Conservation (phyloP, 2,797 vertebrate species). For the Gymnoscopelus braueri region DNA sequence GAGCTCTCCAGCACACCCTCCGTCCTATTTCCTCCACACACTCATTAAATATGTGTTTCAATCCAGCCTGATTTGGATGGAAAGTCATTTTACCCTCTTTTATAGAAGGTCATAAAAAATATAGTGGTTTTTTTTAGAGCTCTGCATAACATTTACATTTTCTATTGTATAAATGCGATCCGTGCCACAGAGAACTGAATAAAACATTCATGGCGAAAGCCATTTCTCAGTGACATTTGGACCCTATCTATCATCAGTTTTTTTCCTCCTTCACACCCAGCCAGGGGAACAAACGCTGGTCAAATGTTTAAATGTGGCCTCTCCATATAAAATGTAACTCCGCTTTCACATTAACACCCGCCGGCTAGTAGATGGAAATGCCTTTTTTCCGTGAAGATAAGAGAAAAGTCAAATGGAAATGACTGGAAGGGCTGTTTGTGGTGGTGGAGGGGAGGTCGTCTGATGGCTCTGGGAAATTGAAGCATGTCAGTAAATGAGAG, state of each 20-base stretch:
- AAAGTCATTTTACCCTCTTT: constrained; percentile 77
- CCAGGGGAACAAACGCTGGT: constrained; percentile 77
- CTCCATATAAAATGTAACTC: constrained; percentile 78
- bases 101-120: constrained; percentile 82
- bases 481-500: constrained; percentile 80
- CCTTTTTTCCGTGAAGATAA: constrained; percentile 74
- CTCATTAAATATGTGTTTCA: constrained; percentile 74
- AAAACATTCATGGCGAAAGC: constrained; percentile 82
- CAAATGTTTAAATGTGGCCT: constrained; percentile 81
- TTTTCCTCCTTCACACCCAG: constrained; percentile 66
- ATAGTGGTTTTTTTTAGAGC: constrained; percentile 68
- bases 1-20: constrained; percentile 22
- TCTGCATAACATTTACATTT: constrained; percentile 83
- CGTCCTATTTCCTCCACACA: constrained; percentile 51
- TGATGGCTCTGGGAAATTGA: constrained; percentile 77
- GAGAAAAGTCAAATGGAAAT: constrained; percentile 85
- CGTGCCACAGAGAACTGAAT: constrained; percentile 68
- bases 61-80: constrained; percentile 75
- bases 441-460: constrained; percentile 54
- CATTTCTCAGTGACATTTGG: constrained; percentile 83
- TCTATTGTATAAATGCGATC: constrained; percentile 81
- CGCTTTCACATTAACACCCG: constrained; percentile 78
- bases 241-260: constrained; percentile 80
- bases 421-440: constrained; percentile 72
- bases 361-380: constrained; percentile 80